phyloP scores from a whole-genome alignment of 2,888 invertebrate genomes.

The Gryllus longicercus region DNA sequence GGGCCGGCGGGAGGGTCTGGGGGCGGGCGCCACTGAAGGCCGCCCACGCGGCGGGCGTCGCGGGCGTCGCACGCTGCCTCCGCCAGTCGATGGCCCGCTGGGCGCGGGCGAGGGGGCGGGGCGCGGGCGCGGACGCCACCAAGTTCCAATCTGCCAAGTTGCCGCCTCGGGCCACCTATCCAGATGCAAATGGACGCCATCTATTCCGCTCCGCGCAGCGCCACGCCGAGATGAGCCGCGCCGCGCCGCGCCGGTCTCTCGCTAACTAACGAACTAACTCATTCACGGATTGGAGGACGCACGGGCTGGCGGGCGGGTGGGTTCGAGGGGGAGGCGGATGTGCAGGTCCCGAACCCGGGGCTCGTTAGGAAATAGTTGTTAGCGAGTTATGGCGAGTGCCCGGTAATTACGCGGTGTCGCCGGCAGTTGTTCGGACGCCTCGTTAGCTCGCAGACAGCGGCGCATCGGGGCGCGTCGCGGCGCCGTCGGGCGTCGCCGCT shows the following conservation, averaged over 20 bases:
- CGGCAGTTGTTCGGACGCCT: slow-evolving; percentile 17
- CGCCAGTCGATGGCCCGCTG: too few relatives aligned
- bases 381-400: not conserved
- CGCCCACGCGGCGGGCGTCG: too few relatives aligned
- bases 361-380: slow-evolving; percentile 17
- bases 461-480: not conserved
- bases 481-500: not conserved
- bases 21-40: too few relatives aligned
- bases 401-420: slow-evolving; percentile 17
- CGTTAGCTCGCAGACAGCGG: slow-evolving; percentile 17
- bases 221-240: not conserved
- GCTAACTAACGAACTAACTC: not conserved
- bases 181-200: not conserved
- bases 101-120: too few relatives aligned
- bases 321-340: not conserved
- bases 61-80: too few relatives aligned
- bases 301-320: not conserved
- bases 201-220: not conserved
- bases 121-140: not conserved
- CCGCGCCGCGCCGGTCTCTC: too few relatives aligned
- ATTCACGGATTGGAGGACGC: not conserved
- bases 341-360: not conserved
- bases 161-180: not conserved
- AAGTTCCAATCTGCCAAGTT: not conserved
- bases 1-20: too few relatives aligned